A percentile compares a stretch with the other conserved stretches of the same genome.
phyloP scores from a whole-genome alignment of 2,797 vertebrate genomes.

The Hyperoplus immaculatus region DNA sequence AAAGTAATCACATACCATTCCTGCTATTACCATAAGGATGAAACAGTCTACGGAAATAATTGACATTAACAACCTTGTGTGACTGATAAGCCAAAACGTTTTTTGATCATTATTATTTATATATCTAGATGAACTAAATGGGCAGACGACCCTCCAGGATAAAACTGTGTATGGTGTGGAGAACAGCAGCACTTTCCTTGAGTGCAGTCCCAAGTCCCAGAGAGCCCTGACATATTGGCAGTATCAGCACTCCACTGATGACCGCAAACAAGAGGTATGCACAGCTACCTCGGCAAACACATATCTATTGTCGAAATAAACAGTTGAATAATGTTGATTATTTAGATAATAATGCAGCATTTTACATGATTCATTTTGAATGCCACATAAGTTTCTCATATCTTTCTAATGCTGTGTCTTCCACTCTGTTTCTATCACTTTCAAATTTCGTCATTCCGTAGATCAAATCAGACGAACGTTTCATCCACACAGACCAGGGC shows the following conservation, averaged over 20 bases:
- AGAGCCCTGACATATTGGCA: slow-evolving; percentile 95
- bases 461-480: slow-evolving; percentile 91
- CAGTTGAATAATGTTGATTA: not conserved
- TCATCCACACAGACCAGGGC: slow-evolving; percentile 94
- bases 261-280: slow-evolving; percentile 92
- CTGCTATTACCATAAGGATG: not conserved
- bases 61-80: not conserved
- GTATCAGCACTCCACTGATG: slow-evolving; percentile 91
- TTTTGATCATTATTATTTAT: not conserved
- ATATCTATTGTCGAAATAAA: slow-evolving; percentile 9
- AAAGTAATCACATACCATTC: not conserved
- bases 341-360: slow-evolving; percentile 4
- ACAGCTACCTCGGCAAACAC: slow-evolving; percentile 16
- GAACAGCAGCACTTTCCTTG: slow-evolving; percentile 98
- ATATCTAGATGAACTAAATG: slow-evolving; percentile 88
- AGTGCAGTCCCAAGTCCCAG: slow-evolving; percentile 97
- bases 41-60: not conserved
- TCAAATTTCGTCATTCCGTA: slow-evolving; percentile 60
- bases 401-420: slow-evolving; percentile 1
- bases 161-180: slow-evolving; percentile 97
- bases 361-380: slow-evolving; percentile 14
- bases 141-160: slow-evolving; percentile 87
- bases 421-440: not conserved
- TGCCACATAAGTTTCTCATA: not conserved
- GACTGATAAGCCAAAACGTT: not conserved